phyloP scores from a whole-genome alignment of 2,113 vertebrate genomes.

The Bos taurus region DNA sequence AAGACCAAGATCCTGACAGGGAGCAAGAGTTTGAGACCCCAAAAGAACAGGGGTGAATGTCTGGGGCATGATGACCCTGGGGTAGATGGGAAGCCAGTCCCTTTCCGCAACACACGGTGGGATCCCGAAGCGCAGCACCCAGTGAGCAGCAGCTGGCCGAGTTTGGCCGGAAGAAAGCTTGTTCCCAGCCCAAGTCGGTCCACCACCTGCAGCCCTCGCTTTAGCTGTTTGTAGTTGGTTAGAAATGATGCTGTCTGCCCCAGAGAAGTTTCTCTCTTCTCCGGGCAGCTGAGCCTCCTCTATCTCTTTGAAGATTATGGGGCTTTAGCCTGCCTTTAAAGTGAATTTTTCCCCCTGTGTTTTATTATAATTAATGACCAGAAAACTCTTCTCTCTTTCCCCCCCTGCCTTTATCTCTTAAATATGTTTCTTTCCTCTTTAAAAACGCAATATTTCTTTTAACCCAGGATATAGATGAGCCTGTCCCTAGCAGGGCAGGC shows the following conservation, averaged over 20 bases:
- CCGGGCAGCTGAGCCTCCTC: constrained; percentile 54
- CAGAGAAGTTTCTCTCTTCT: constrained; percentile 42
- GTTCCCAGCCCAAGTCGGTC: background rate
- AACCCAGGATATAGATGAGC: constrained; percentile 84
- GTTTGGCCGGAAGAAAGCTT: background rate
- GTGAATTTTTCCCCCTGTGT: constrained; percentile 73
- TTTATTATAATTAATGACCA: constrained; percentile 86
- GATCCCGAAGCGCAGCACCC: accelerated
- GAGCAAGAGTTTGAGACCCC: background rate
- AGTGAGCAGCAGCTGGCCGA: background rate
- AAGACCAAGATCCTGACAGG: background rate
- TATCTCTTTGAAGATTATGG: constrained; percentile 85
- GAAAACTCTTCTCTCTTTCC: constrained; percentile 78
- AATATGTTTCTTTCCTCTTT: constrained; percentile 86
- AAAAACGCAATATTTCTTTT: constrained; percentile 87
- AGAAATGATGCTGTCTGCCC: background rate
- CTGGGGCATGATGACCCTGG: background rate
- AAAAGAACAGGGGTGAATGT: accelerated
- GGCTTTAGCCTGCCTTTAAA: constrained; percentile 83
- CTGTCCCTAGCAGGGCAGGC: constrained; percentile 77
- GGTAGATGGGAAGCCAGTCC: background rate
- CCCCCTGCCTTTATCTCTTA: constrained; percentile 82
- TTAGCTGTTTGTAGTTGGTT: background rate
- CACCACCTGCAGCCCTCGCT: background rate
- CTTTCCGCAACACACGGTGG: accelerated